Conservation (phyloP, 2,888 invertebrate genomes). For the Epirrhoe tristata region DNA sequence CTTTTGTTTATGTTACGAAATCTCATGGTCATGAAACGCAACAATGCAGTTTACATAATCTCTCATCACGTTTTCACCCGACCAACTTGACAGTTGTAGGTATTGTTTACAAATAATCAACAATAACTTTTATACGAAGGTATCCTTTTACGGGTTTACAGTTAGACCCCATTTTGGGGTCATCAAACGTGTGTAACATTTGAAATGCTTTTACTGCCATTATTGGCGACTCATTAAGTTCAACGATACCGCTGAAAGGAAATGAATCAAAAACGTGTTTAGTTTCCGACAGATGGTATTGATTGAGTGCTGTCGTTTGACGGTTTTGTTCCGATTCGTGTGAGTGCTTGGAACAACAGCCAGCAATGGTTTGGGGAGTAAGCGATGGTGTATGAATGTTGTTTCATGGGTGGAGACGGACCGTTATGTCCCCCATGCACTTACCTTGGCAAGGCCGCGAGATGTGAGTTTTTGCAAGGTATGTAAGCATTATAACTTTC, state of each 20-base stretch:
- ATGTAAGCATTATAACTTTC: conserved; percentile 81
- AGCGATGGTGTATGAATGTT: conserved; percentile 54
- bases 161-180: conserved; percentile 68
- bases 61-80: conserved; percentile 22
- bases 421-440: conserved; percentile 83
- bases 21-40: conserved; percentile 32
- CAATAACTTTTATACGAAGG: conserved; percentile 35
- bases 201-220: conserved; percentile 60
- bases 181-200: conserved; percentile 71
- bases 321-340: conserved; percentile 47
- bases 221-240: conserved; percentile 67
- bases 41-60: conserved; percentile 24
- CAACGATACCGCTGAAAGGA: conserved; percentile 69
- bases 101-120: conserved; percentile 74
- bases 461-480: conserved; percentile 83
- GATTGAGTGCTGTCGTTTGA: conserved; percentile 51
- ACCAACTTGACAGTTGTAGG: conserved; percentile 28
- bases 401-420: conserved; percentile 58
- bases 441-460: conserved; percentile 85
- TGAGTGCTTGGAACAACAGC: conserved; percentile 31
- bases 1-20: conserved; percentile 50
- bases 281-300: conserved; percentile 54
- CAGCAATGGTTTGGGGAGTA: conserved; percentile 56
- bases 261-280: conserved; percentile 71
- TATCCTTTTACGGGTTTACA: conserved; percentile 60